phyloP scores from a whole-genome alignment of 2,113 vertebrate genomes.

The Lates calcarifer region DNA sequence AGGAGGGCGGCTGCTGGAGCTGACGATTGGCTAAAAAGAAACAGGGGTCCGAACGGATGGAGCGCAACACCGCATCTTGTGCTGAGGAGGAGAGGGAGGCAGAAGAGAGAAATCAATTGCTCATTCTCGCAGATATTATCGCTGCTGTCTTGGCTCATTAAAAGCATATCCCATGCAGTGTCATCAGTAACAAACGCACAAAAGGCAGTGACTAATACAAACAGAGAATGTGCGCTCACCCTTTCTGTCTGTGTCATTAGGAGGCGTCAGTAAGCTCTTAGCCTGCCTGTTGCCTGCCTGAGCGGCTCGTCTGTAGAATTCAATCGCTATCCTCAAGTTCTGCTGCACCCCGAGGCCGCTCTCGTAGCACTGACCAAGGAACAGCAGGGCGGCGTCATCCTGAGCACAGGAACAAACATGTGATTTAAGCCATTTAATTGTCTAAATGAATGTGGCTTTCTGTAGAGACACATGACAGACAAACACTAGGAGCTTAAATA shows the following conservation, averaged over 20 bases:
- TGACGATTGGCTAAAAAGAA: constrained; percentile 60
- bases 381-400: constrained; percentile 89
- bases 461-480: not conserved
- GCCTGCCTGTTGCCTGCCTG: constrained; percentile 83
- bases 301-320: constrained; percentile 85
- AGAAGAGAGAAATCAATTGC: constrained; percentile 3
- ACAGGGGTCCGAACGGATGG: constrained; percentile 82
- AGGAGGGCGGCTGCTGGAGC: constrained; percentile 14
- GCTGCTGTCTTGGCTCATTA: constrained; percentile 32
- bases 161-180: constrained; percentile 8
- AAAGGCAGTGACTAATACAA: constrained; percentile 21
- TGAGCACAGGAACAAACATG: constrained; percentile 65
- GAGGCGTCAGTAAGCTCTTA: constrained; percentile 74
- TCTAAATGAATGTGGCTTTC: not conserved
- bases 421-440: not conserved
- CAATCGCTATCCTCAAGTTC: constrained; percentile 80
- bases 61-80: constrained; percentile 70
- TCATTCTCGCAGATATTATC: constrained; percentile 6
- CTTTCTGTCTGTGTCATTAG: constrained; percentile 50
- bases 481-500: not conserved
- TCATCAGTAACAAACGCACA: constrained; percentile 6
- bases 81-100: constrained; percentile 12
- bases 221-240: constrained; percentile 27
- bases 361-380: constrained; percentile 92
- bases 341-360: constrained; percentile 87